A percentile compares a stretch with the other conserved stretches of the same genome.
phyloP scores from a whole-genome alignment of 2,797 vertebrate genomes.

The Eremophila alpestris region DNA sequence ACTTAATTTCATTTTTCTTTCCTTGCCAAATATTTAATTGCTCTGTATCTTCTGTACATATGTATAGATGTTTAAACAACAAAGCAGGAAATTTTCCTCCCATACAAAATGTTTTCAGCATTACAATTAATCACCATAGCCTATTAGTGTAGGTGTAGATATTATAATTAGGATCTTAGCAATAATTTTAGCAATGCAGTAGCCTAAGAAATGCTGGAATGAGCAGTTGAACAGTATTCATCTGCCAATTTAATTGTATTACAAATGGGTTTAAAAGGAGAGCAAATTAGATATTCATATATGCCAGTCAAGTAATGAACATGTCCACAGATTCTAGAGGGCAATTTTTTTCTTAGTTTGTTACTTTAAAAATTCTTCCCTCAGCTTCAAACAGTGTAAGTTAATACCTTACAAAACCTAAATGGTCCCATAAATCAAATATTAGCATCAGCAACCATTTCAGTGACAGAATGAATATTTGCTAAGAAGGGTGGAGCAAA shows the following conservation, averaged over 20 bases:
- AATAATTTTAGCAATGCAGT: background rate
- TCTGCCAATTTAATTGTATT: background rate
- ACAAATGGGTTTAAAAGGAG: background rate
- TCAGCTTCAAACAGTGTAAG: background rate
- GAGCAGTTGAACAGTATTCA: background rate
- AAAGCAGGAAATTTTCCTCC: background rate
- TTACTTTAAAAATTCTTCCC: background rate
- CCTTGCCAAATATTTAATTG: background rate
- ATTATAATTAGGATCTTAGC: background rate
- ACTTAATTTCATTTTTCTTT: background rate
- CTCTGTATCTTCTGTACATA: background rate
- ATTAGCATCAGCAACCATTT: background rate
- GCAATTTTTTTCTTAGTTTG: background rate
- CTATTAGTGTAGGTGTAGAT: background rate
- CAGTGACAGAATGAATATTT: background rate
- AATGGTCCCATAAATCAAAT: conserved; percentile 12
- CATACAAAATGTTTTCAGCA: background rate
- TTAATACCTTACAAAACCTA: background rate
- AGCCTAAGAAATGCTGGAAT: background rate
- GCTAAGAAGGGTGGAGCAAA: background rate
- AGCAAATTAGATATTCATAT: background rate
- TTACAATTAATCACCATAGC: background rate
- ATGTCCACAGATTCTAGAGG: background rate
- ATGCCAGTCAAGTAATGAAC: background rate
- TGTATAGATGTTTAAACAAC: background rate